These are phyloP conservation scores for Lucilia cuprina DNA, from an alignment of 1,140 invertebrate species.

Conservation along the genomic window DNA sequence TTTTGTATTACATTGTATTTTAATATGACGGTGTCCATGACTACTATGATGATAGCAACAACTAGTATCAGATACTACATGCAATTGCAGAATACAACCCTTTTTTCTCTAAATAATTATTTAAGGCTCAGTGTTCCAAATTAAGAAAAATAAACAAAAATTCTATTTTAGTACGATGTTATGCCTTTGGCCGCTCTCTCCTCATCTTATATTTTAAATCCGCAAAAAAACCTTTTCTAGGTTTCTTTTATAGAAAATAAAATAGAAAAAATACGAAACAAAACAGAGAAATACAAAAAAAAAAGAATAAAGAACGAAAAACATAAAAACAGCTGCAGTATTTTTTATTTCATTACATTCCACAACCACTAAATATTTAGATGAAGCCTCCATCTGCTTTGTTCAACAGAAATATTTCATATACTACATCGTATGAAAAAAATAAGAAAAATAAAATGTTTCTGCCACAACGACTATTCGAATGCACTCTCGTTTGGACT, in stretches of 20 bases:
- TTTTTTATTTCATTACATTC: slow-evolving; percentile 10
- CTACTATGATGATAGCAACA: not conserved
- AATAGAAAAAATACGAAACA: not conserved
- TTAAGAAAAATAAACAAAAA: slow-evolving; percentile 25
- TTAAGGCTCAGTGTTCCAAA: slow-evolving; percentile 20
- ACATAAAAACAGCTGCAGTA: slow-evolving; percentile 22
- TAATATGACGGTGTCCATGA: no score
- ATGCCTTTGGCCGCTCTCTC: not conserved
- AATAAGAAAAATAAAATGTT: not conserved
- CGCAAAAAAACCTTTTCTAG: not conserved
- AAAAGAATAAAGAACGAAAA: not conserved
- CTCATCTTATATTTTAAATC: not conserved
- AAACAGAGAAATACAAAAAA: not conserved
- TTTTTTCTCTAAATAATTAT: not conserved
- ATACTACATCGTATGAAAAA: no score
- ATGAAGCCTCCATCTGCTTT: not conserved
- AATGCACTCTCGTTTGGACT: no score
- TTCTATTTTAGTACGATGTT: slow-evolving; percentile 17
- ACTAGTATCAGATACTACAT: not conserved
- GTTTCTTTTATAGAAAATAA: not conserved
- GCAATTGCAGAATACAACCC: not conserved
- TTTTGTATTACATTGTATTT: no score
- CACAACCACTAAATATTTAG: not conserved
- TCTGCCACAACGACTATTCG: not conserved
- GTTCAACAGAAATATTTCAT: no score